These are phyloP conservation scores for Ammospiza maritima DNA, from an alignment of 2,797 vertebrate genomes.

Conservation along the genomic window DNA sequence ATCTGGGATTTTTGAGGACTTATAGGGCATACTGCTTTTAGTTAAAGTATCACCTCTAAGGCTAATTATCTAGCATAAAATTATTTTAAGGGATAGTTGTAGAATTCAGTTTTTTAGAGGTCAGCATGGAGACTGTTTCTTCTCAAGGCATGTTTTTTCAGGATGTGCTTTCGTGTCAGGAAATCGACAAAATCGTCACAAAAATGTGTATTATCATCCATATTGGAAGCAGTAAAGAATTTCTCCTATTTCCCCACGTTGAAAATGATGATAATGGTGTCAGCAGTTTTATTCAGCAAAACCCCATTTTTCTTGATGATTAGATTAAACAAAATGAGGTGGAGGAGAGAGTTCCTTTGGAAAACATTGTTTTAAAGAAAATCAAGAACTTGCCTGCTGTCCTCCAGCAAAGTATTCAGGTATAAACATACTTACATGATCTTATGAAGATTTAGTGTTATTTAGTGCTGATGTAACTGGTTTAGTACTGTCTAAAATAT, in stretches of 20 bases:
- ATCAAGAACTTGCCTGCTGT: background rate
- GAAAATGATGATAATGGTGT: constrained; percentile 14
- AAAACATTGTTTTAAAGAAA: constrained; percentile 1
- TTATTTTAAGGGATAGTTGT: background rate
- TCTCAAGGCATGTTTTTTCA: background rate
- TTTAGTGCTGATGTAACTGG: background rate
- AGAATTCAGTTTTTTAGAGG: background rate
- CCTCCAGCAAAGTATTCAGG: background rate
- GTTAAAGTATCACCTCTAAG: background rate
- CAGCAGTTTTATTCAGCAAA: constrained; percentile 53
- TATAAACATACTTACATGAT: background rate
- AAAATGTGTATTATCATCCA: constrained; percentile 24
- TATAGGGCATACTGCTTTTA: background rate
- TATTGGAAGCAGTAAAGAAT: constrained; percentile 53
- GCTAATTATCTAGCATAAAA: background rate
- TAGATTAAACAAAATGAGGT: constrained; percentile 40
- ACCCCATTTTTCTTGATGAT: constrained; percentile 56
- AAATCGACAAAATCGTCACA: background rate
- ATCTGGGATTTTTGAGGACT: background rate
- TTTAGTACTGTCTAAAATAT: background rate
- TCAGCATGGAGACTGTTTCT: background rate
- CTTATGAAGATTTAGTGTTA: background rate
- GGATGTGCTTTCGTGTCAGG: background rate
- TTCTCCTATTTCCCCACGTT: background rate
- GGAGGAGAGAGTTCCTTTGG: background rate